phyloP scores from a whole-genome alignment of 2,113 vertebrate genomes.

The Alexandromys fortis region DNA sequence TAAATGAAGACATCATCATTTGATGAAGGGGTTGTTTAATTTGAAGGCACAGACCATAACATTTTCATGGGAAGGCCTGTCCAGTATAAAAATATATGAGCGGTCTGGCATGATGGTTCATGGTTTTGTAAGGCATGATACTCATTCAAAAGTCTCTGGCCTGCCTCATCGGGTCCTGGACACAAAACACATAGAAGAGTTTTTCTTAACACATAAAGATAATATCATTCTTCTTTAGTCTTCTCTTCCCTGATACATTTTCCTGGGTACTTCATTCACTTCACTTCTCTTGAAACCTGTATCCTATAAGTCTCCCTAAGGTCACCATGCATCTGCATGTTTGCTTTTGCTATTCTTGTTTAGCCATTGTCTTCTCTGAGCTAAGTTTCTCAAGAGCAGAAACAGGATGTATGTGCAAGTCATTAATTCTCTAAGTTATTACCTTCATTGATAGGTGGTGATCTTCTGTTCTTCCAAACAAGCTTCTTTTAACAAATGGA shows the following conservation, averaged over 20 bases:
- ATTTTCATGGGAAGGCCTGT: background rate
- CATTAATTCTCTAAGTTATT: background rate
- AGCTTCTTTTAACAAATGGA: background rate
- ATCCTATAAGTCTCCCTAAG: background rate
- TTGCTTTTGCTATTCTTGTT: background rate
- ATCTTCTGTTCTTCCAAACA: background rate
- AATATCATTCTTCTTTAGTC: background rate
- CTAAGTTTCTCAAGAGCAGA: constrained; percentile 6
- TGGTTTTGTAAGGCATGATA: background rate
- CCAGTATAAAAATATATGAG: background rate
- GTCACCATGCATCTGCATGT: background rate
- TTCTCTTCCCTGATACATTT: background rate
- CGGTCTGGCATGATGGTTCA: background rate
- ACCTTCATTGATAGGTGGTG: background rate
- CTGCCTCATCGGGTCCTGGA: background rate
- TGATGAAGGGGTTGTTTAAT: background rate
- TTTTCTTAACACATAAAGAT: background rate
- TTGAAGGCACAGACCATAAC: constrained; percentile 4
- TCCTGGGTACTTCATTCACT: background rate
- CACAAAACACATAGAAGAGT: background rate
- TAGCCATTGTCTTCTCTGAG: background rate
- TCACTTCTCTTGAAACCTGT: background rate
- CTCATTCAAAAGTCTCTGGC: background rate
- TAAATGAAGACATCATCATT: too few relatives aligned
- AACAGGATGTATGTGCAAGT: background rate